Percentiles rank a stretch among this genome's conserved stretches.
phyloP scores from a whole-genome alignment of 2,888 invertebrate species.

The Limnephilus rhombicus region DNA sequence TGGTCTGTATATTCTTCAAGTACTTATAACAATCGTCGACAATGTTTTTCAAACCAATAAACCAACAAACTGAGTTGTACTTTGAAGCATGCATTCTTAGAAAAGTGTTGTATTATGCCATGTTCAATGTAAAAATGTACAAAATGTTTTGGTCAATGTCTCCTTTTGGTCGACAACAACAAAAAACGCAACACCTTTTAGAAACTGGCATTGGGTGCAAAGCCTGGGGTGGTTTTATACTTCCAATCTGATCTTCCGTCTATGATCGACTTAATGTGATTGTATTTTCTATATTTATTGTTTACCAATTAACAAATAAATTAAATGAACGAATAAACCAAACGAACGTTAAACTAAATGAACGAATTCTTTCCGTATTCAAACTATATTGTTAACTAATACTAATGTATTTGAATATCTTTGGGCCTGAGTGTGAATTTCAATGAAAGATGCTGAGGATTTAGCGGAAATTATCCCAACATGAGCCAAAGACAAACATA shows the following conservation, averaged over 20 bases:
- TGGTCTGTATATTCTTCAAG: neutral
- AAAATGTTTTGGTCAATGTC: no score
- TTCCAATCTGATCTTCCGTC: neutral
- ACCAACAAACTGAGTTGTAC: neutral
- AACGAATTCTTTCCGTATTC: no score
- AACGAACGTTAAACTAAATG: no score
- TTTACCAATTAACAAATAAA: no score
- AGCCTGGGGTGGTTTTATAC: neutral
- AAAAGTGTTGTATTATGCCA: no score
- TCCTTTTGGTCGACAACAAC: no score
- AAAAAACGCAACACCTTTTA: neutral
- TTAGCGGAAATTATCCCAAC: no score
- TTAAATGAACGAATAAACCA: no score
- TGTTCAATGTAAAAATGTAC: neutral
- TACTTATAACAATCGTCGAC: neutral
- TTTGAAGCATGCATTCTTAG: neutral
- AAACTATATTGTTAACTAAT: no score
- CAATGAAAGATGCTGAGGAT: neutral
- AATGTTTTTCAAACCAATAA: neutral
- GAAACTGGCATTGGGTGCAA: neutral
- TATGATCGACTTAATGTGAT: neutral
- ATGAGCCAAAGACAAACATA: no score
- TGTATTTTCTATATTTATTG: no score
- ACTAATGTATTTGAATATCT: no score
- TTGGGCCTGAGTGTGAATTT: neutral